Evolutionary conservation across 2,113 vertebrate species (phyloP).

Genomic region (Gnathonemus echidnorhynchus): DNA sequence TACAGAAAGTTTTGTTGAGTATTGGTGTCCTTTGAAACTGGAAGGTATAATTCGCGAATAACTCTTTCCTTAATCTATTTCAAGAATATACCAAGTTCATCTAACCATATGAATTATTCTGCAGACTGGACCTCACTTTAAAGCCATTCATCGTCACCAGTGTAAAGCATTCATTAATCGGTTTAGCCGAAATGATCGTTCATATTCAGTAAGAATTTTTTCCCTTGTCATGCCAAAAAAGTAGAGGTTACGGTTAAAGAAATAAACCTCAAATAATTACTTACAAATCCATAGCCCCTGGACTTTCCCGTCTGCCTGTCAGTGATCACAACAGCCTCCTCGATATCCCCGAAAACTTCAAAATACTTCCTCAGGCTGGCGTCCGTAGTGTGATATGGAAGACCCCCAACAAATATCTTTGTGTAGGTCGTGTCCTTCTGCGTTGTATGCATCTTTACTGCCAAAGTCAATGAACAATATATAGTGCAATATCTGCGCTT

Average conservation of each 20-base stretch:
- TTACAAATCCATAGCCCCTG: constrained; percentile 95
- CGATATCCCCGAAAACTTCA: constrained; percentile 94
- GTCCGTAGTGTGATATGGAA: constrained; percentile 96
- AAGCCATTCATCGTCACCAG: background rate
- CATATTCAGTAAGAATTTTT: constrained; percentile 1
- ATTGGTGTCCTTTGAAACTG: background rate
- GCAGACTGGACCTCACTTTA: background rate
- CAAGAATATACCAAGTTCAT: background rate
- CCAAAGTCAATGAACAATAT: constrained; percentile 49
- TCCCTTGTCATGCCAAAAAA: constrained; percentile 10
- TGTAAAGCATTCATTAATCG: background rate
- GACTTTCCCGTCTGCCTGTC: constrained; percentile 96
- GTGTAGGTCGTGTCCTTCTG: constrained; percentile 98
- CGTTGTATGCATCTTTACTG: constrained; percentile 89
- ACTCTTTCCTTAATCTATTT: background rate
- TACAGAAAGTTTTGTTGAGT: background rate
- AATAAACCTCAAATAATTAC: constrained; percentile 42
- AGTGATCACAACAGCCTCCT: constrained; percentile 96
- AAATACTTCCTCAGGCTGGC: constrained; percentile 97
- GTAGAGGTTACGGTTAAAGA: background rate
- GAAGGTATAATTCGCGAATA: background rate
- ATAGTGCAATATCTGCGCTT: constrained; percentile 55
- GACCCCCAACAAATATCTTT: constrained; percentile 95
- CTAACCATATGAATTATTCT: background rate
- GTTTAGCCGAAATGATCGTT: background rate